Evolutionary conservation across 2,113 vertebrate genomes (phyloP).

Genomic region (Rhagologus leucostigma): DNA sequence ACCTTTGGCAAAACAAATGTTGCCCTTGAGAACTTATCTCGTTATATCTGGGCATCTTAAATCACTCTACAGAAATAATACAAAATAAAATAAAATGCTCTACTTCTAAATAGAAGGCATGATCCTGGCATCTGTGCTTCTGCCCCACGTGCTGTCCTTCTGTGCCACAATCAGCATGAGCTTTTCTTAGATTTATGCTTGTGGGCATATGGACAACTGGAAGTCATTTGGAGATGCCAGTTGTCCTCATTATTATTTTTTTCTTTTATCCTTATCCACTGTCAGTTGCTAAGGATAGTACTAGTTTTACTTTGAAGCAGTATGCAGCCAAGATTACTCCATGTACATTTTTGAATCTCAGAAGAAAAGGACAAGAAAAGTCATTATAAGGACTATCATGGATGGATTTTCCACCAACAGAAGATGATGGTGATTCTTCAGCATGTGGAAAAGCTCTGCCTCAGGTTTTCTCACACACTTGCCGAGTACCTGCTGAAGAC

Average conservation of each 20-base stretch:
- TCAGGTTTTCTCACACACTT: neutral
- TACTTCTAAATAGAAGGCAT: slow-evolving; percentile 39
- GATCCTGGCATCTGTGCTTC: slow-evolving; percentile 57
- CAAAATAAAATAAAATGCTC: slow-evolving; percentile 28
- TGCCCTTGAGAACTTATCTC: slow-evolving; percentile 16
- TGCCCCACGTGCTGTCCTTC: slow-evolving; percentile 52
- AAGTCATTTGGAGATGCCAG: slow-evolving; percentile 52
- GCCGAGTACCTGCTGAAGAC: neutral
- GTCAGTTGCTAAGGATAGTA: neutral
- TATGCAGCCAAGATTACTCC: neutral
- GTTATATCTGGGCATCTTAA: slow-evolving; percentile 43
- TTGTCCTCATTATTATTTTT: slow-evolving; percentile 27
- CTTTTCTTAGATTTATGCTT: slow-evolving; percentile 60
- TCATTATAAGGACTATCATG: neutral
- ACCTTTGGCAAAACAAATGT: slow-evolving; percentile 50
- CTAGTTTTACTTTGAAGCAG: neutral
- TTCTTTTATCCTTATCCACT: neutral
- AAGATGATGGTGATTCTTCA: neutral
- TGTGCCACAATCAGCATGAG: slow-evolving; percentile 49
- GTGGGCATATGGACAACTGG: slow-evolving; percentile 52
- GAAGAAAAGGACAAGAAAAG: neutral
- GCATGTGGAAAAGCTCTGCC: neutral
- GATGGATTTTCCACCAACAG: neutral
- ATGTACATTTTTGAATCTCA: neutral
- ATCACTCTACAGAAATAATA: slow-evolving; percentile 7